Conservation (phyloP, 23 tunicate genomes). For the Clavelina lepadiformis region DNA sequence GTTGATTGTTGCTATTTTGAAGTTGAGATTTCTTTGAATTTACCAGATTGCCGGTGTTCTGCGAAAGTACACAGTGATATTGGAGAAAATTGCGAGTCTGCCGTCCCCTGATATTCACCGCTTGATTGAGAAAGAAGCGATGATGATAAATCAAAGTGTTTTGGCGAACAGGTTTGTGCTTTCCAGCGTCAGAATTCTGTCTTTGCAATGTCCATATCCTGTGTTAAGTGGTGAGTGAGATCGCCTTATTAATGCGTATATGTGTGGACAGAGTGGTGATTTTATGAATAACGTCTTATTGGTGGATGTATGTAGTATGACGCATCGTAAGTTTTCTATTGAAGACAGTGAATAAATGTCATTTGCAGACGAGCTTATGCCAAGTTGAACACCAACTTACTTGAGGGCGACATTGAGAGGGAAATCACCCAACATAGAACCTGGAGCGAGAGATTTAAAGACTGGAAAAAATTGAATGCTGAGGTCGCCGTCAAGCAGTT, state of each 20-base stretch:
- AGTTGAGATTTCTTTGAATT: not conserved
- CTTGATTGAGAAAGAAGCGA: slow-evolving; percentile 80
- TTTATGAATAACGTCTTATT: no score
- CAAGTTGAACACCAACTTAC: slow-evolving; percentile 53
- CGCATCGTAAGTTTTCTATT: no score
- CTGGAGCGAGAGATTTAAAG: slow-evolving; percentile 57
- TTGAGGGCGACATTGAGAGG: slow-evolving; percentile 63
- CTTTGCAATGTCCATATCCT: no score
- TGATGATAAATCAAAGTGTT: slow-evolving; percentile 85
- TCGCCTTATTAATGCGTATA: no score
- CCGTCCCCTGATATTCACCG: slow-evolving; percentile 55
- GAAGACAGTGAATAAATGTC: no score
- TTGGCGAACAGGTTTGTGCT: slow-evolving; percentile 91
- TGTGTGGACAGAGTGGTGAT: no score
- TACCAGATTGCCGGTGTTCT: slow-evolving; percentile 74
- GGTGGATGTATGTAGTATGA: no score
- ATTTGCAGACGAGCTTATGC: slow-evolving; percentile 66
- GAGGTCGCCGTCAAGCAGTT: slow-evolving; percentile 67
- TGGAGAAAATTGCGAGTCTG: slow-evolving; percentile 52
- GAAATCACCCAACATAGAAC: slow-evolving; percentile 66
- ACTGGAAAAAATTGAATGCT: slow-evolving; percentile 87
- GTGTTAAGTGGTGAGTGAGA: no score
- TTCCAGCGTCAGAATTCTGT: no score
- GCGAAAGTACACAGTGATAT: slow-evolving; percentile 33
- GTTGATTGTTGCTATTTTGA: no score